Conservation (phyloP, 64 coral and sea anemone species). For the Cladopsammia gracilis region DNA sequence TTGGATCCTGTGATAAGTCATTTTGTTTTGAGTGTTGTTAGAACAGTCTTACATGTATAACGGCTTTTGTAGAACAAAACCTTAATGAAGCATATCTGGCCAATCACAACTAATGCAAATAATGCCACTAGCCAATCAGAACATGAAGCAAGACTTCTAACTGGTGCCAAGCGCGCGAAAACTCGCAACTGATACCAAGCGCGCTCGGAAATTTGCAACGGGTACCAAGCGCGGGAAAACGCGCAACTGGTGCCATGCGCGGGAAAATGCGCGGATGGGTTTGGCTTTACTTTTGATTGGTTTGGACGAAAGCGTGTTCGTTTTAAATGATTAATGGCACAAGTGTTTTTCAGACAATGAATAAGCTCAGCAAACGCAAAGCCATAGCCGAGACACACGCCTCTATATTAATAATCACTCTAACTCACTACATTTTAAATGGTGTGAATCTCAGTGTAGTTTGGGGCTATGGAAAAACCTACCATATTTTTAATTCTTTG, state of each 20-base stretch:
- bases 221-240: neutral
- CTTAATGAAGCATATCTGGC: neutral
- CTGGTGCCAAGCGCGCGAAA: neutral
- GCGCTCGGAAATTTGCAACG: no score
- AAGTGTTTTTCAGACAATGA: no score
- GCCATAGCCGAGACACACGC: no score
- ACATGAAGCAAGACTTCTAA: neutral
- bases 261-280: neutral
- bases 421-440: no score
- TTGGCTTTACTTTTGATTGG: no score
- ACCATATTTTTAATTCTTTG: no score
- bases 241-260: neutral
- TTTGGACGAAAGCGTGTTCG: no score
- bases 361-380: no score
- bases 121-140: neutral
- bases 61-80: neutral
- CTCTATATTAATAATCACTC: no score
- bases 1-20: constrained; percentile 1
- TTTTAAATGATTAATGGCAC: no score
- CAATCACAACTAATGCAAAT: neutral
- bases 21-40: constrained; percentile 33
- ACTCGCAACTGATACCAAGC: neutral
- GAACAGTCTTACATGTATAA: neutral
- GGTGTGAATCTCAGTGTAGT: no score
- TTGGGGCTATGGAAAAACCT: no score